Percentiles rank a stretch among this genome's conserved stretches.
Evolutionary conservation across 2,113 vertebrate species (phyloP).

Genomic region (Melanotaenia duboulayi): DNA sequence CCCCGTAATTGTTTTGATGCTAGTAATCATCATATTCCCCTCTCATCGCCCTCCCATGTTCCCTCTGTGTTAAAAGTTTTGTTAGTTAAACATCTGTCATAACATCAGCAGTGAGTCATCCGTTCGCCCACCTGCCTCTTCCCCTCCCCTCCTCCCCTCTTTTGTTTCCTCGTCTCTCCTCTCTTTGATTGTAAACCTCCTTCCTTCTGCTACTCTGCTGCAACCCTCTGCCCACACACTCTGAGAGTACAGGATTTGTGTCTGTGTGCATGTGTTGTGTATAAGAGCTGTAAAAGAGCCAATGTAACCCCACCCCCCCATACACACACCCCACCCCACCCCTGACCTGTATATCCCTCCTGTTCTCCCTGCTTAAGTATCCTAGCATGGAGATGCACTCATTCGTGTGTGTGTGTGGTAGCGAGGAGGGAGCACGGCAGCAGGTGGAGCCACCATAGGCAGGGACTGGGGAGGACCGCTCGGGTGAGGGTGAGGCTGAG

Average conservation of each 20-base stretch:
- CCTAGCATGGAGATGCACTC: constrained; percentile 92
- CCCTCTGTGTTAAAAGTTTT: constrained; percentile 49
- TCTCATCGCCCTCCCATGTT: constrained; percentile 14
- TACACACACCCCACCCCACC: neutral
- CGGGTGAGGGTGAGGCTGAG: constrained; percentile 62
- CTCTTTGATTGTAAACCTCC: constrained; percentile 45
- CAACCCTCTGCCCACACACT: constrained; percentile 44
- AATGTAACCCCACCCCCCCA: constrained; percentile 19
- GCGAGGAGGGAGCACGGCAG: constrained; percentile 86
- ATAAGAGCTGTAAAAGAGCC: constrained; percentile 33
- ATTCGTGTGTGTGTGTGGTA: constrained; percentile 90
- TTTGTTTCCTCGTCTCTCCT: constrained; percentile 18
- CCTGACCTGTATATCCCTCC: constrained; percentile 21
- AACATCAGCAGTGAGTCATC: constrained; percentile 59
- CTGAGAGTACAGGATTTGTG: constrained; percentile 30
- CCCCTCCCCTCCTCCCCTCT: constrained; percentile 11
- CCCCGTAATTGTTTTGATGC: constrained; percentile 26
- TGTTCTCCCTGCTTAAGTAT: constrained; percentile 3
- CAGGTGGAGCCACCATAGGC: constrained; percentile 72
- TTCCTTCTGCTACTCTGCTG: constrained; percentile 25
- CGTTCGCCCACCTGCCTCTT: constrained; percentile 39
- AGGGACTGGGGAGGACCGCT: constrained; percentile 73
- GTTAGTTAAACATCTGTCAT: constrained; percentile 50
- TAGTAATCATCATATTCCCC: constrained; percentile 33
- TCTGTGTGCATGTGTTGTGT: constrained; percentile 50